Evolutionary conservation across 1,140 invertebrate species (phyloP), one percentile per base, ranked within the genome.

Genomic region (Asobara japonica): DNA sequence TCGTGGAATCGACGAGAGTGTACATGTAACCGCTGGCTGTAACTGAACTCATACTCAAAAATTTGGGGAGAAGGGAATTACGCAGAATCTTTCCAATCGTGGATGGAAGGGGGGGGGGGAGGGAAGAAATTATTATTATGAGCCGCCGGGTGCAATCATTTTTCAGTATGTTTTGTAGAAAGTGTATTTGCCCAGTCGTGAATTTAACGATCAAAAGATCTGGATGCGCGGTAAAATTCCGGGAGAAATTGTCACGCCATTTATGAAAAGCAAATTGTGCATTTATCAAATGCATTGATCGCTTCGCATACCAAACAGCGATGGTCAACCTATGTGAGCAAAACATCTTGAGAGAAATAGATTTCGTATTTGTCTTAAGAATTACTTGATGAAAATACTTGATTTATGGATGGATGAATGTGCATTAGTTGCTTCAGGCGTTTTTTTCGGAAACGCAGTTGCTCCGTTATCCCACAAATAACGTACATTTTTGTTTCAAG

Each of bases 111-210:
- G 18, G 8, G 27, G 25, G 61, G 29, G 27, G 11, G 31, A 30
- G 10, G 38, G 22, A 13, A 45, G 48, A 73, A 73, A 67, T 68
- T 73, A 73, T 64, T 69, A 62, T 48, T 30, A 73, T 29, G 65
- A 72, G 25, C 65, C 31, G 60, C 38, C 33, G 65, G 65, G 30
- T 61, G 65, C 36, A 68, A 68, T 72, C 67, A 72, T 72, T 64
- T 67, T 61, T 20, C 60, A 30, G 29, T 61, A 31, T 56, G 67
- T 56, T 65, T 33, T 74, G 69, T 74, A 70, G 72, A 70, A 70
- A 74, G 67, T 74, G 27, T 64, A 61, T 29, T 29, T 61, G n/a
- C n/a, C n/a, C 20, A 51, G 6, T 51, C n/a, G 18, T 18, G 45
- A 18, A n/a, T 51, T 16, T 51, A 18, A 51, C 20, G 18, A 18